phyloP scores from a whole-genome alignment of 1,140 invertebrate genomes.

The Plodia interpunctella region DNA sequence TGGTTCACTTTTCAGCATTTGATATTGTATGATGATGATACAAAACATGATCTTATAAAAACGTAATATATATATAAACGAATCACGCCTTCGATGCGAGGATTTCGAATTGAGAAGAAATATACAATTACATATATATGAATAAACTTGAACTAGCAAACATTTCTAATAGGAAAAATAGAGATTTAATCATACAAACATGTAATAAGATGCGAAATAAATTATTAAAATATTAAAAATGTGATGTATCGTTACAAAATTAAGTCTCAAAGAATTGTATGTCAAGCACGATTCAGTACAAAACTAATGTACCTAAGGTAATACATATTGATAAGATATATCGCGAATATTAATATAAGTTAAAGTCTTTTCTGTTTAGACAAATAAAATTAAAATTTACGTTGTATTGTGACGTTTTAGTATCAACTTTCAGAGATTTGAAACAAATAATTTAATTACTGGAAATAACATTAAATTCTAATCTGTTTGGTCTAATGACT shows the following conservation, averaged over 20 bases:
- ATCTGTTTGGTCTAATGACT: too few species aligned
- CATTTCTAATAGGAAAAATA: background rate
- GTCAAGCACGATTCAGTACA: background rate
- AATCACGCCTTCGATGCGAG: background rate
- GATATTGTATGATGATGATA: too few species aligned
- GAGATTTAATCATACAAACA: background rate
- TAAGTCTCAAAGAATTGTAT: background rate
- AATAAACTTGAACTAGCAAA: background rate
- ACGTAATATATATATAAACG: too few species aligned
- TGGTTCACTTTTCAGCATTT: too few species aligned
- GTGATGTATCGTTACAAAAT: background rate
- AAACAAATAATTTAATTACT: too few species aligned
- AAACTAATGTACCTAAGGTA: background rate
- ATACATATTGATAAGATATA: background rate
- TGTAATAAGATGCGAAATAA: background rate
- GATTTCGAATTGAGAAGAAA: background rate
- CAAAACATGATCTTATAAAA: too few species aligned
- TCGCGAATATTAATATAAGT: too few species aligned
- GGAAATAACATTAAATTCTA: too few species aligned
- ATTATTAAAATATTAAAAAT: conserved; percentile 1
- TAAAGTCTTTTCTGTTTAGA: too few species aligned
- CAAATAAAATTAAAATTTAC: too few species aligned
- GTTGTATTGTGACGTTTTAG: too few species aligned
- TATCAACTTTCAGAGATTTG: too few species aligned
- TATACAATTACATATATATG: background rate